Evolutionary conservation across 1,140 invertebrate genomes (phyloP).

Genomic region (Drosophila seguyi): DNA sequence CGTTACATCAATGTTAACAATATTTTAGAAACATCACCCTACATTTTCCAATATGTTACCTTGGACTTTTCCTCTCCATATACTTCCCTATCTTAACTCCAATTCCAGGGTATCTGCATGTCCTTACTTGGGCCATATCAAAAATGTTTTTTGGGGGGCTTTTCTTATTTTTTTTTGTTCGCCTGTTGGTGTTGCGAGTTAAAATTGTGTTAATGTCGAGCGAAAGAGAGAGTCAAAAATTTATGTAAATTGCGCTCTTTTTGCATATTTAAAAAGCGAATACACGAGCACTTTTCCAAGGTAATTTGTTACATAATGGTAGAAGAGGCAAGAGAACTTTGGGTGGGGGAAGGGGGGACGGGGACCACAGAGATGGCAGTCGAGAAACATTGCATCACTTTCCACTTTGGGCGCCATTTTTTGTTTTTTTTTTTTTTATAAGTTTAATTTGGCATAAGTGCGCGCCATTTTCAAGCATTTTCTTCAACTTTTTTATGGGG

Average conservation of each 20-base stretch:
- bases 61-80: neutral
- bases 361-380: constrained; percentile 41
- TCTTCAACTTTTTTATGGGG: constrained; percentile 28
- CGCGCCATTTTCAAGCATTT: constrained; percentile 67
- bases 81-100: too few species aligned
- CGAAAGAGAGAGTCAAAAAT: constrained; percentile 65
- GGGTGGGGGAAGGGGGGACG: neutral
- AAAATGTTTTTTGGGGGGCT: constrained; percentile 13
- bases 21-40: too few species aligned
- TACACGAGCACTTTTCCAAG: constrained; percentile 85
- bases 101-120: neutral
- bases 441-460: constrained; percentile 82
- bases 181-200: constrained; percentile 77
- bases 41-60: accelerated
- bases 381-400: constrained; percentile 27
- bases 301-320: constrained; percentile 83
- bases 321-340: constrained; percentile 13
- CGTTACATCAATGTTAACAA: too few species aligned
- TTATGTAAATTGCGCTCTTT: constrained; percentile 85
- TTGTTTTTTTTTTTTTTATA: constrained; percentile 36
- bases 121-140: neutral
- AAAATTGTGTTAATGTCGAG: constrained; percentile 85
- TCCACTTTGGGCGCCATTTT: constrained; percentile 62
- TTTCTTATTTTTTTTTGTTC: constrained; percentile 35
- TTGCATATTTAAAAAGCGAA: constrained; percentile 85